These are phyloP conservation scores for Boloria selene DNA, from an alignment of 2,888 invertebrate species.

Conservation along the genomic window DNA sequence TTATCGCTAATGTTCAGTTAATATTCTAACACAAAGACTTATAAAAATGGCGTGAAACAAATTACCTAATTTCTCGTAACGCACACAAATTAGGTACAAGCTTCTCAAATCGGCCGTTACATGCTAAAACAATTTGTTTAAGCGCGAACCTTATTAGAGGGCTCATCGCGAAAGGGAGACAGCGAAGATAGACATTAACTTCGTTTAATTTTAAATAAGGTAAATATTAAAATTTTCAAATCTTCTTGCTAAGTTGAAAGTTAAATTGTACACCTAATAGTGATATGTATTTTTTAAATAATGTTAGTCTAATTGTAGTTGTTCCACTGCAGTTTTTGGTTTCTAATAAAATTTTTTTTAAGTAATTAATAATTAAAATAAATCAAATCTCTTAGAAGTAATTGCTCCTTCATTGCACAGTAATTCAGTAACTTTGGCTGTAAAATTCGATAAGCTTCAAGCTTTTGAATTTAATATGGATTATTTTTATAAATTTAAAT, in stretches of 20 bases:
- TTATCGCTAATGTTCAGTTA: conserved; percentile 48
- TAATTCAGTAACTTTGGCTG: too few species aligned
- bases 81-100: conserved; percentile 67
- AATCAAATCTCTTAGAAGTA: too few species aligned
- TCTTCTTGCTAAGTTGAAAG: conserved; percentile 31
- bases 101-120: conserved; percentile 67
- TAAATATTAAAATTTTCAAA: conserved; percentile 52
- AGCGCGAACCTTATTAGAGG: conserved; percentile 64
- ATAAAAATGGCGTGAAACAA: conserved; percentile 64
- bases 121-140: conserved; percentile 70
- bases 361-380: too few species aligned
- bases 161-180: conserved; percentile 57
- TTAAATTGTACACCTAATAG: too few species aligned
- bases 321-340: too few species aligned
- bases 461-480: too few species aligned
- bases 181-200: conserved; percentile 47
- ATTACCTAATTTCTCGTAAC: conserved; percentile 73
- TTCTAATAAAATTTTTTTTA: too few species aligned
- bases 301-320: too few species aligned
- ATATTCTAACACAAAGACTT: conserved; percentile 56
- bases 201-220: conserved; percentile 63
- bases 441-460: too few species aligned
- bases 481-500: neutral
- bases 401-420: too few species aligned
- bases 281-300: too few species aligned